Conservation (phyloP, 2,888 invertebrate species). For the Drosophila cracens region DNA sequence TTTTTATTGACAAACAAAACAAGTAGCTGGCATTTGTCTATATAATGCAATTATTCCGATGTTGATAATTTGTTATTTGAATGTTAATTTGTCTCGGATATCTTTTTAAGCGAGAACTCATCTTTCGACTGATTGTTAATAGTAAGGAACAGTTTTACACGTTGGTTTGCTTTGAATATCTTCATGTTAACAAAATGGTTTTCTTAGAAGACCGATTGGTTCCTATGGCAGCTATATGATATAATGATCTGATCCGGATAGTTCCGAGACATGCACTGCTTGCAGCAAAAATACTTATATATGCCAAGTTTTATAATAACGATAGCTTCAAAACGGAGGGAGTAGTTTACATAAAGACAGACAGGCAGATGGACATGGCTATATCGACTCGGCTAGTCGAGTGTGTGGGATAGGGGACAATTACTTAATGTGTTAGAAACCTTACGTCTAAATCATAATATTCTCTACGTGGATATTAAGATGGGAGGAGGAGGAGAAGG, state of each 20-base stretch:
- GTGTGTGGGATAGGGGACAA: not conserved
- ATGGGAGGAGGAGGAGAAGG: no score
- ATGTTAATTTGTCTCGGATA: not conserved
- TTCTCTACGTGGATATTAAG: not conserved
- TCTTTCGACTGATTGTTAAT: not conserved
- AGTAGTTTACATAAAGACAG: not conserved
- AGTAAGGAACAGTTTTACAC: not conserved
- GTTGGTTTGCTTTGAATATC: not conserved
- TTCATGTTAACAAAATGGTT: not conserved
- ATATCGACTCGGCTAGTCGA: no score
- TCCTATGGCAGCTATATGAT: not conserved
- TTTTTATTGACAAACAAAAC: not conserved
- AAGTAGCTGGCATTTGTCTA: not conserved
- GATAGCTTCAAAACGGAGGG: no score
- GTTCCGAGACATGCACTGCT: not conserved
- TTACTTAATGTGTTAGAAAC: not conserved
- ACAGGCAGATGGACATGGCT: no score
- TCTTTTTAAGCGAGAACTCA: not conserved
- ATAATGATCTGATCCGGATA: not conserved
- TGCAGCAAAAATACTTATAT: not conserved
- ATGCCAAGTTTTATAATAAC: not conserved
- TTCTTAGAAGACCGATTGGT: no score
- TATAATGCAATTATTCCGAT: not conserved
- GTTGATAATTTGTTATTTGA: not conserved
- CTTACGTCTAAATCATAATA: not conserved